Evolutionary conservation across 2,113 vertebrate species (phyloP), one percentile per base, ranked within the genome.

Genomic region (Oncorhynchus masou): DNA sequence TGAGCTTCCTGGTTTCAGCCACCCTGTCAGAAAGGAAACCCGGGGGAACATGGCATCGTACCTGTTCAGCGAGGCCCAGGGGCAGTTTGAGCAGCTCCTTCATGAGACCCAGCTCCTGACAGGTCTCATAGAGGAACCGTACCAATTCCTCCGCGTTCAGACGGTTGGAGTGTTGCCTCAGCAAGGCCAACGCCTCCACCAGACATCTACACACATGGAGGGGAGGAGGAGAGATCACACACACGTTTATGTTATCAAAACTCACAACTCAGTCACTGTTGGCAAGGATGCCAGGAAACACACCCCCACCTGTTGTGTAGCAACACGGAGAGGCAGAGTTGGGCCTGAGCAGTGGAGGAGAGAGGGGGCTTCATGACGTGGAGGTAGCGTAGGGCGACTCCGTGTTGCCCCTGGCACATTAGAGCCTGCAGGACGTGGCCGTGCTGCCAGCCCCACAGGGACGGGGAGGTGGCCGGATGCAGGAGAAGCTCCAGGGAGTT

Each of bases 61-160:
- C 98, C 92, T 97, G 96, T 73, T 99, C 98, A 19, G 79, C 89
- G 73, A 90, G 84, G 57, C 92, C 92, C 70, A 99, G 94, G 0
- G 96, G 96, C 0, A 99, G 90, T 84, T 97, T 97, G 77, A 99
- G 86, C 67, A 99, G 92, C 74, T 98, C 96, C 84, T 96, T 96
- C 91, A 97, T 96, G 48, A 98, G 92, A 22, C 94, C 94, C 81
- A 95, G 91, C 62, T 97, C 96, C 88, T 96, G 97, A 84, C 96
- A 99, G 60, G 89, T 92, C 88, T 97, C 94, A 76, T 94, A 98
- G 6, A 94, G 76, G 75, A 96, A 95, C 66, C 88, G 92, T 2
- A 98, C 82, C 79, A 99, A 90, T 73, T 96, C 95, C 48, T 94
- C 90, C 45, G 91, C 48, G 57, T 96, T 96, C 29, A 95, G 60